phyloP scores from a whole-genome alignment of 2,113 vertebrate genomes.

The Rhineura floridana region DNA sequence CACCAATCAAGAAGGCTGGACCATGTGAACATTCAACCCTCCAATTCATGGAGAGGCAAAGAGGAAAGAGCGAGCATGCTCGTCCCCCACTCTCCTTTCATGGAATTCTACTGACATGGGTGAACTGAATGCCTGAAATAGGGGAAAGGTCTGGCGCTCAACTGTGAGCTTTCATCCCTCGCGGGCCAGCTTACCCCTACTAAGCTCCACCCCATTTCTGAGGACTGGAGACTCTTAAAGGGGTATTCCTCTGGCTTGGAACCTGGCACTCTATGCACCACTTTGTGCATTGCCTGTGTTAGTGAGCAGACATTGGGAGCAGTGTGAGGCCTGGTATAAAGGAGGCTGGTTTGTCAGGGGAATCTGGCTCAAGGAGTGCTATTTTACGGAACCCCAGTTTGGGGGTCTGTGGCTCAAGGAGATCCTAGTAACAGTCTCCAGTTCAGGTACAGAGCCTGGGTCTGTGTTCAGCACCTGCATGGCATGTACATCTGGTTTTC shows the following conservation, averaged over 20 bases:
- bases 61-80: too few relatives aligned
- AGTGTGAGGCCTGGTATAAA: background rate
- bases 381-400: background rate
- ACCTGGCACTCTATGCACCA: background rate
- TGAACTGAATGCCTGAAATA: background rate
- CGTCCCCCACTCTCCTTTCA: background rate
- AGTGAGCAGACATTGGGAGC: background rate
- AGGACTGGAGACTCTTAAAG: background rate
- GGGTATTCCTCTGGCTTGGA: background rate
- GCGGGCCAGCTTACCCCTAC: background rate
- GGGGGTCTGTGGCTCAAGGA: background rate
- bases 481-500: too few relatives aligned
- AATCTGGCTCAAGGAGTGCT: background rate
- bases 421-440: background rate
- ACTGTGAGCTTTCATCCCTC: background rate
- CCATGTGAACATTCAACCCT: too few relatives aligned
- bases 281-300: background rate
- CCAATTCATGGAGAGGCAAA: too few relatives aligned
- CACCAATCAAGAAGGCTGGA: too few relatives aligned
- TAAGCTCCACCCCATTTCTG: background rate
- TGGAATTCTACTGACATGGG: background rate
- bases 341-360: background rate
- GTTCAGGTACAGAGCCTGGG: background rate
- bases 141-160: too few relatives aligned
- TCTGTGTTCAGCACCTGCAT: too few relatives aligned